Conservation (phyloP, 2,888 invertebrate genomes). For the Aricia artaxerxes region DNA sequence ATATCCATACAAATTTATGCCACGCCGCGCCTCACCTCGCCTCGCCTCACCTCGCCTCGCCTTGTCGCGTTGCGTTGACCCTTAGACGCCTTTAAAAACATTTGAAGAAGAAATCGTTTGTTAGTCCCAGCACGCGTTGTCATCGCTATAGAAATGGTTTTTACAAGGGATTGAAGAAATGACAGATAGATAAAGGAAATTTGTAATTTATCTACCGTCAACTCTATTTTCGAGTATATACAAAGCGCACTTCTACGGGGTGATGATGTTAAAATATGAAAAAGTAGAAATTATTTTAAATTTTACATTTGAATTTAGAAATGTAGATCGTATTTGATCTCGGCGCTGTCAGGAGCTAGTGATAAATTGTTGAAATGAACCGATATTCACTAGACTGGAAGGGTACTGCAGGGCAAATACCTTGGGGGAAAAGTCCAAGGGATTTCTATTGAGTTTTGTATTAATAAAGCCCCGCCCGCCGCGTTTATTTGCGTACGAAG, state of each 20-base stretch:
- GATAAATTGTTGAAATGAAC: conserved; percentile 29
- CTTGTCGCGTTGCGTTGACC: too few relatives aligned
- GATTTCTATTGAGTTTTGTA: conserved; percentile 24
- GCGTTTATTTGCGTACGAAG: conserved; percentile 14
- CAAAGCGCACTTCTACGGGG: too few relatives aligned
- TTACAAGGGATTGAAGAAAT: too few relatives aligned
- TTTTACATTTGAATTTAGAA: conserved; percentile 18
- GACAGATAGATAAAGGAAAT: not conserved
- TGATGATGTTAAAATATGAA: not conserved
- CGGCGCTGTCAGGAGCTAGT: conserved; percentile 22
- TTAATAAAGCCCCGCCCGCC: not conserved
- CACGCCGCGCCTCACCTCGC: too few relatives aligned
- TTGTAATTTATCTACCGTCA: not conserved
- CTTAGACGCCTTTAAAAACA: not conserved
- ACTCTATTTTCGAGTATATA: not conserved
- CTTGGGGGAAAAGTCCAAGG: conserved; percentile 11
- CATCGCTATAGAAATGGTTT: too few relatives aligned
- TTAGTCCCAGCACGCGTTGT: too few relatives aligned
- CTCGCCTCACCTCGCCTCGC: too few relatives aligned
- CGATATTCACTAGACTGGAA: conserved; percentile 32
- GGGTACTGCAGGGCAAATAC: conserved; percentile 30
- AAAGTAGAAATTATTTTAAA: conserved; percentile 9
- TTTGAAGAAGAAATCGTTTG: not conserved
- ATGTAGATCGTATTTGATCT: conserved; percentile 21
- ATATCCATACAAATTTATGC: too few relatives aligned